Conservation (phyloP, 2,113 vertebrate genomes). For the Calidris pygmaea region DNA sequence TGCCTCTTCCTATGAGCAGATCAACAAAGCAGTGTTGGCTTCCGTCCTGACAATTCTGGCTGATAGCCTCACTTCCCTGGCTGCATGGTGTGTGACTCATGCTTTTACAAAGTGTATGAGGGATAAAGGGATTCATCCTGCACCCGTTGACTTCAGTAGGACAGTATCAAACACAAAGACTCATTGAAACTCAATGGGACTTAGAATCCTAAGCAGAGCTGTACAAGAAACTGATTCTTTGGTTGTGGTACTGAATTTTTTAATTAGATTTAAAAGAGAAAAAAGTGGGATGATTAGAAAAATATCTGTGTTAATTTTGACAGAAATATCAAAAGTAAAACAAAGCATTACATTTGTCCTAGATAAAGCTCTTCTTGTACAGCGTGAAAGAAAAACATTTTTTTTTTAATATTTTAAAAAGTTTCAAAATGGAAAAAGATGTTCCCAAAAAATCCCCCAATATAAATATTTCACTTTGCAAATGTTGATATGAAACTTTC, state of each 20-base stretch:
- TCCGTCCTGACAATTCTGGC: constrained; percentile 46
- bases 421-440: not conserved
- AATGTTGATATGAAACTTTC: not conserved
- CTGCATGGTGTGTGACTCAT: constrained; percentile 48
- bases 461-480: not conserved
- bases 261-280: not conserved
- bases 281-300: not conserved
- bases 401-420: not conserved
- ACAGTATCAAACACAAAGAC: constrained; percentile 47
- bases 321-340: not conserved
- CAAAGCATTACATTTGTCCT: not conserved
- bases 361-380: not conserved
- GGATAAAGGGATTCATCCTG: constrained; percentile 63
- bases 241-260: not conserved
- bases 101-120: constrained; percentile 33
- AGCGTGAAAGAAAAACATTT: rapidly evolving
- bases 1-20: not conserved
- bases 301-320: not conserved
- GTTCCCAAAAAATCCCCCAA: rapidly evolving
- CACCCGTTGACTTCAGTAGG: constrained; percentile 39
- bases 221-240: constrained; percentile 49
- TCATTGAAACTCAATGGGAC: constrained; percentile 44
- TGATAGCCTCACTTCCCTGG: constrained; percentile 25
- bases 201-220: constrained; percentile 37
- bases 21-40: constrained; percentile 40